Evolutionary conservation across 2,797 vertebrate genomes (phyloP), one percentile per base, ranked within the genome.

Genomic region (Iguana delicatissima): DNA sequence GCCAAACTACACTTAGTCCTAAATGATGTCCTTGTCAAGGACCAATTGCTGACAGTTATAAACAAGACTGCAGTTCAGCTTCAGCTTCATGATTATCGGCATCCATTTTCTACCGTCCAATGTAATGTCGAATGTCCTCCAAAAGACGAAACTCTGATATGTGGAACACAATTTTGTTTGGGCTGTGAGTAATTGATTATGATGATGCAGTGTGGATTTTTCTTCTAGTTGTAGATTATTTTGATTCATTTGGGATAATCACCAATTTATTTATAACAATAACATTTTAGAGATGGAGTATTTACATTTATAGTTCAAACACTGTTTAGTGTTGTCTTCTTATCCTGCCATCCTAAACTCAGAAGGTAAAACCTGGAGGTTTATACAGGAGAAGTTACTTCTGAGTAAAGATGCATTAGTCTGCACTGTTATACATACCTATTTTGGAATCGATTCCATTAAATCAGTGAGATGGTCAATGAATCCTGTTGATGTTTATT

Each of bases 1-100:
- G 86, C 14, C 0, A 14, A 29, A 57, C 92, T 97, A 59, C 22
- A 38, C 42, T 96, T 98, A 95, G 29, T 83, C 35, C 93, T 98
- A 91, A 96, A 98, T 67, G 3, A 55, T 2, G 24, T 4, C 62
- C 22, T 0, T 0, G 0, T 86, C 0, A 80, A 79, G 72, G 93
- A 90, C n/a, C 5, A 1, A 14, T 82, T 3, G 0, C 82, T 0
- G 9, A 26, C 14, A 18, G 84, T 57, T 64, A 69, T 97, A 82
- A 97, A 97, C 95, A 96, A 96, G 95, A 97, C 96, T 24, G 46
- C 92, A 0, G 89, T 89, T 73, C 92, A 55, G 3, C 97, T 98
- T 84, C 91, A 0, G 7, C 95, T 99, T 89, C 5, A 2, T 2
- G 69, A 95, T 46, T 95, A 98, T 35, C 77, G 0, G 35, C 73